Conservation (phyloP, 2,113 vertebrate species). For the Corythornis vintsioides region DNA sequence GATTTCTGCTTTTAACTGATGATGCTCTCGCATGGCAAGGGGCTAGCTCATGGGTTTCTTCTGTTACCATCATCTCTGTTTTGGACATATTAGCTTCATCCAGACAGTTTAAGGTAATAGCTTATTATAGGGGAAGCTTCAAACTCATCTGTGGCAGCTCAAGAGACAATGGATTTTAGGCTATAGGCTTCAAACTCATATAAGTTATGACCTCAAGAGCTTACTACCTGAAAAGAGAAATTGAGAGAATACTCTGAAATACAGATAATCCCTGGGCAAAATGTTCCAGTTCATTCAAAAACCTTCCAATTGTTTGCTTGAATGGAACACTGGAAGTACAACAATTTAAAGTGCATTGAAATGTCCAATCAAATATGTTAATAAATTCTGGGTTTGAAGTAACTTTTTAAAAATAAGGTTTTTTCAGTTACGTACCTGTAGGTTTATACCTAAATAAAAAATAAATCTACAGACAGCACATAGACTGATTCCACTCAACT, state of each 20-base stretch:
- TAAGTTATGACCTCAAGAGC: background rate
- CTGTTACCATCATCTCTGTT: background rate
- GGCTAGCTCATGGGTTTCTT: background rate
- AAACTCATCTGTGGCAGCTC: background rate
- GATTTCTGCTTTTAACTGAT: background rate
- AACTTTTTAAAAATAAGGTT: background rate
- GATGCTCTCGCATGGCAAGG: background rate
- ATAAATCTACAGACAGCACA: background rate
- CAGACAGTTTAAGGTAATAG: background rate
- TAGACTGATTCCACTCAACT: background rate
- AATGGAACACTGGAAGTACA: background rate
- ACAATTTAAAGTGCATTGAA: background rate
- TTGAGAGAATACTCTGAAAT: background rate
- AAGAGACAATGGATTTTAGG: background rate
- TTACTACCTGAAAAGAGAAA: background rate
- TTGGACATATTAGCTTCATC: background rate
- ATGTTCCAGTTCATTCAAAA: background rate
- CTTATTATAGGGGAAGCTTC: background rate
- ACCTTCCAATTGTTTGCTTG: background rate
- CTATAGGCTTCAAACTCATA: background rate
- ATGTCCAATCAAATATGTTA: background rate
- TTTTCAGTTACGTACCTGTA: background rate
- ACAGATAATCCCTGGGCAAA: background rate
- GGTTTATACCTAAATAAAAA: background rate
- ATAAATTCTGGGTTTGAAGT: background rate